phyloP scores from a whole-genome alignment of 2,888 invertebrate genomes.

The Molanna angustata region DNA sequence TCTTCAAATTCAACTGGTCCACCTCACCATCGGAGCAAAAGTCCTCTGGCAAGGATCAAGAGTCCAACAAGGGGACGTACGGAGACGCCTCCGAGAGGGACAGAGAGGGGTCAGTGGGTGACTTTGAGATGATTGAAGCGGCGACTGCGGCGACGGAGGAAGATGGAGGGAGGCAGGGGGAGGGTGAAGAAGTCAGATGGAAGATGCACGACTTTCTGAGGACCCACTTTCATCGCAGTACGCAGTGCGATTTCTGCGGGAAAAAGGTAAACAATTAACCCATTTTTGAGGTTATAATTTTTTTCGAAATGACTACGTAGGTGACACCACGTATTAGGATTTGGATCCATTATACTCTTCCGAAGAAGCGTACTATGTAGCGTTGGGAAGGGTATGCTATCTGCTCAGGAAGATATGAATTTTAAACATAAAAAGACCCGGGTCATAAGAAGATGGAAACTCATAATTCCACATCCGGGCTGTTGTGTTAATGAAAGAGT shows the following conservation, averaged over 20 bases:
- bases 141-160: conserved; percentile 18
- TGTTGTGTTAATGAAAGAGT: no score
- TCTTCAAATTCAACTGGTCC: conserved; percentile 79
- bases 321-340: no score
- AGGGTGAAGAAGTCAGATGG: conserved; percentile 37
- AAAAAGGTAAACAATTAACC: conserved; percentile 82
- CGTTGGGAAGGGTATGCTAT: no score
- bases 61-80: conserved; percentile 3
- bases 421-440: no score
- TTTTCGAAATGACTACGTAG: no score
- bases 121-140: conserved; percentile 14
- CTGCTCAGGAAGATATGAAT: no score
- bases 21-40: not conserved
- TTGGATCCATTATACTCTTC: no score
- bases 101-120: conserved; percentile 9
- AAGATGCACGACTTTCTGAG: conserved; percentile 75
- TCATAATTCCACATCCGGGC: no score
- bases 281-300: no score
- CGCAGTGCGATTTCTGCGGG: conserved; percentile 90
- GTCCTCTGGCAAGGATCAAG: conserved; percentile 3
- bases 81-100: conserved; percentile 15
- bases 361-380: no score
- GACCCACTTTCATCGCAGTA: conserved; percentile 85
- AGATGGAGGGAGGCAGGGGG: conserved; percentile 12
- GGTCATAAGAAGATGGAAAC: no score